Evolutionary conservation across 2,888 invertebrate genomes (phyloP), one percentile per base, ranked within the genome.

Genomic region (Stegana nigrithorax): DNA sequence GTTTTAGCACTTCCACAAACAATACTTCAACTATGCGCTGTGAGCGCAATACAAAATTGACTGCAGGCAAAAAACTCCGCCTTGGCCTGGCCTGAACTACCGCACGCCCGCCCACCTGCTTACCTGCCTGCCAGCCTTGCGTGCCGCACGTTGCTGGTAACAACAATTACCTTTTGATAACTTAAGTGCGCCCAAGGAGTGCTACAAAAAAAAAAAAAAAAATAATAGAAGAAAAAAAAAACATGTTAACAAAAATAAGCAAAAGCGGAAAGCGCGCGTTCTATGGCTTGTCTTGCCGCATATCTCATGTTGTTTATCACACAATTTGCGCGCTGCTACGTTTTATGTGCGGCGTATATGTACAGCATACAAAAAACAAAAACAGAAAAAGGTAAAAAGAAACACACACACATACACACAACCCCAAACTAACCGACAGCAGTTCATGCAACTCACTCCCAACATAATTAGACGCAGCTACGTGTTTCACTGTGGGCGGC

Each of bases 91-190:
- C 2, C n/a, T 36, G 36, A n/a, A 2, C 14, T n/a, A 42, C 12
- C 6, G 14, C 42, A 42, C 42, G 7, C 14, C 14, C 8, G 42
- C 14, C 42, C n/a, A 42, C 42, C 7, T 42, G 10, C n/a, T 42
- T 42, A 6, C 17, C n/a, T n/a, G n/a, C n/a, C n/a, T n/a, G n/a
- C n/a, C n/a, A n/a, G n/a, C n/a, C n/a, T n/a, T n/a, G n/a, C n/a
- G n/a, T n/a, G 21, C 12, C 25, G 12, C 26, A 17, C 53, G 14
- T 32, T 36, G 51, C 53, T n/a, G n/a, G n/a, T n/a, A n/a, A n/a
- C 53, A 17, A 55, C 53, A 55, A 55, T 55, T 55, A 55, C 53
- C 53, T 55, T n/a, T 55, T 55, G 53, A 55, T 55, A 55, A 55
- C 53, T 55, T 55, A 55, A 50, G 53, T 55, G 53, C 53, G 53